Percentiles rank a stretch among this genome's conserved stretches.
These are phyloP conservation scores for Archips xylosteana DNA, from an alignment of 2,888 invertebrate species.

Conservation along the genomic window DNA sequence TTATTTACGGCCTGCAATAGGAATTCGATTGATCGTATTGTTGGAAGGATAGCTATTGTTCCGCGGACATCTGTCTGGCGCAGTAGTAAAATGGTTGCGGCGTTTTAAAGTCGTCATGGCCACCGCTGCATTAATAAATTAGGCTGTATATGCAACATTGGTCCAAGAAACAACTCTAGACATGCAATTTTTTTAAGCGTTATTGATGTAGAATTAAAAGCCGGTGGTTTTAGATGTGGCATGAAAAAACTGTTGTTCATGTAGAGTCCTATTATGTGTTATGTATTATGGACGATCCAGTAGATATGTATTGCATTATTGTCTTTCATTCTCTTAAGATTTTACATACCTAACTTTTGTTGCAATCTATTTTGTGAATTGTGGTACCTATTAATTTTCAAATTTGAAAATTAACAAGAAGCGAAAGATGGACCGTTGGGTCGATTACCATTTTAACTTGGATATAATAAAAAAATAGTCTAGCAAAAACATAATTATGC, in stretches of 20 bases:
- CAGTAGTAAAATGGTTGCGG: constrained; percentile 53
- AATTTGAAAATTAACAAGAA: no score
- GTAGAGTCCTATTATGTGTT: neutral
- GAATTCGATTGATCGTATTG: constrained; percentile 53
- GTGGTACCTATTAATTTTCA: no score
- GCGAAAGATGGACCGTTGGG: no score
- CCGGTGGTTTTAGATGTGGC: neutral
- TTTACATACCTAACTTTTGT: no score
- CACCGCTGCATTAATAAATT: constrained; percentile 28
- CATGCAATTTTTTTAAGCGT: constrained; percentile 1
- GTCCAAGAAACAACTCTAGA: constrained; percentile 7
- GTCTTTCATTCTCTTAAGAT: no score
- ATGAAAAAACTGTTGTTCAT: neutral
- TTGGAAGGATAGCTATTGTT: constrained; percentile 63
- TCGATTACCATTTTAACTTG: no score
- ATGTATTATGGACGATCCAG: no score
- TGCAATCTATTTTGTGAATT: no score
- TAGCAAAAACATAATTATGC: no score
- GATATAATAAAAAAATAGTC: no score
- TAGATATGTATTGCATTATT: no score
- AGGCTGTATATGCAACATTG: constrained; percentile 28
- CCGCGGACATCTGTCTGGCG: constrained; percentile 64
- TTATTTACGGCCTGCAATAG: constrained; percentile 45
- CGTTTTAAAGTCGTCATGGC: constrained; percentile 41
- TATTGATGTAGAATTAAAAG: neutral